phyloP scores from a whole-genome alignment of 2,113 vertebrate genomes.

The Gymnorhina tibicen region DNA sequence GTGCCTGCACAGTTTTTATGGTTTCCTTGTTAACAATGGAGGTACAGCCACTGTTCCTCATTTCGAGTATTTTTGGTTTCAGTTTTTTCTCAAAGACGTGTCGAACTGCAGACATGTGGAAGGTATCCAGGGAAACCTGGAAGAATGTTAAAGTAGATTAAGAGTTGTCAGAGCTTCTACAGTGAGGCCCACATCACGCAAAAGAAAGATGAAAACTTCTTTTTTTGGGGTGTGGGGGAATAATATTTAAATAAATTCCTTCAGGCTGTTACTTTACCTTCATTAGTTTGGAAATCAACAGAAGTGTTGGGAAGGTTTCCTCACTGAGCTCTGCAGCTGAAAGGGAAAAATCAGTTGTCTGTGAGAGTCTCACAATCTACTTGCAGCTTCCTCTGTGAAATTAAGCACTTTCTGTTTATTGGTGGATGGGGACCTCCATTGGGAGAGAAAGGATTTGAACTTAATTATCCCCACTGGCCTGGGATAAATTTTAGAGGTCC shows the following conservation, averaged over 20 bases:
- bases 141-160: neutral
- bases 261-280: constrained; percentile 76
- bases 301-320: constrained; percentile 88
- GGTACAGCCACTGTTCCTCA: constrained; percentile 60
- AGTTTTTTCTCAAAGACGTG: constrained; percentile 87
- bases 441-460: neutral
- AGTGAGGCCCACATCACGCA: neutral
- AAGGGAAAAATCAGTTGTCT: neutral
- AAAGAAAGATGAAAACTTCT: neutral
- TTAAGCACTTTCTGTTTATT: neutral
- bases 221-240: fast-evolving
- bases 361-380: neutral
- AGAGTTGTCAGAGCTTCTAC: neutral
- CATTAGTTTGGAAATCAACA: constrained; percentile 92
- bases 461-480: neutral
- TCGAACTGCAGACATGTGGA: constrained; percentile 86
- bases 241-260: neutral
- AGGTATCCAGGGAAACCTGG: constrained; percentile 88
- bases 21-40: constrained; percentile 73
- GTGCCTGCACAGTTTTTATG: constrained; percentile 69
- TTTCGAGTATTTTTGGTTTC: constrained; percentile 83
- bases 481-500: neutral
- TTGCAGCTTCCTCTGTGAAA: neutral
- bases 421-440: neutral
- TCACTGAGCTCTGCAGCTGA: constrained; percentile 90